Evolutionary conservation across 2,888 invertebrate genomes (phyloP).

Genomic region (Herminia tarsipennalis): DNA sequence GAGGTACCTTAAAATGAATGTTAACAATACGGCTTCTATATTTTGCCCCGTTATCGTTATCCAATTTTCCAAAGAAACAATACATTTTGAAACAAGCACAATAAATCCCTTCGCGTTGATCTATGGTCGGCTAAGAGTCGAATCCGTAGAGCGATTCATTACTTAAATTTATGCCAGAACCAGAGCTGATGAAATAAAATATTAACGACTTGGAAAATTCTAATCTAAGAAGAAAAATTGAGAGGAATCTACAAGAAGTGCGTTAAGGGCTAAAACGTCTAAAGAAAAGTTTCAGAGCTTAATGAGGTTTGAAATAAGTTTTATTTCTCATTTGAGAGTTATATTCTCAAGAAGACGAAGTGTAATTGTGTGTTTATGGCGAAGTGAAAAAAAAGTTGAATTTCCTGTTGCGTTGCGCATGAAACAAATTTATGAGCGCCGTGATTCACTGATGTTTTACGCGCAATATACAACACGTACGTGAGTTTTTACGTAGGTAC

Average conservation of each 20-base stretch:
- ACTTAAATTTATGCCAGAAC: constrained; percentile 33
- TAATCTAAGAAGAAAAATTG: constrained; percentile 31
- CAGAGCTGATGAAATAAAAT: constrained; percentile 38
- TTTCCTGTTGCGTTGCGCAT: too few relatives aligned
- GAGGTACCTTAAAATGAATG: too few relatives aligned
- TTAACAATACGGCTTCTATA: too few relatives aligned
- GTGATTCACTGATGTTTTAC: too few relatives aligned
- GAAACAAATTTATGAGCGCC: too few relatives aligned
- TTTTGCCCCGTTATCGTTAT: neutral
- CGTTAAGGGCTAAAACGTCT: neutral
- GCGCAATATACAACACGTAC: too few relatives aligned
- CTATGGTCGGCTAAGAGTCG: constrained; percentile 37
- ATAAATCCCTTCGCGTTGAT: constrained; percentile 40
- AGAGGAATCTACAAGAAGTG: neutral
- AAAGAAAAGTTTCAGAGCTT: neutral
- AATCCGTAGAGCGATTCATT: constrained; percentile 27
- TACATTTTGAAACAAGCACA: constrained; percentile 26
- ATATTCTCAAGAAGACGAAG: too few relatives aligned
- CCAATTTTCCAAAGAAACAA: constrained; percentile 21
- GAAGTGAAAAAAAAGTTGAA: too few relatives aligned
- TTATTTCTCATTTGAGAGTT: too few relatives aligned
- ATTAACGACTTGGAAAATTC: constrained; percentile 41
- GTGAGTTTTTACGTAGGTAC: too few relatives aligned
- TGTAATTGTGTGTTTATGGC: too few relatives aligned
- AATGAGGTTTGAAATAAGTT: constrained; percentile 1